Conservation (phyloP, 1,140 invertebrate species). For the Hycleus cichorii region DNA sequence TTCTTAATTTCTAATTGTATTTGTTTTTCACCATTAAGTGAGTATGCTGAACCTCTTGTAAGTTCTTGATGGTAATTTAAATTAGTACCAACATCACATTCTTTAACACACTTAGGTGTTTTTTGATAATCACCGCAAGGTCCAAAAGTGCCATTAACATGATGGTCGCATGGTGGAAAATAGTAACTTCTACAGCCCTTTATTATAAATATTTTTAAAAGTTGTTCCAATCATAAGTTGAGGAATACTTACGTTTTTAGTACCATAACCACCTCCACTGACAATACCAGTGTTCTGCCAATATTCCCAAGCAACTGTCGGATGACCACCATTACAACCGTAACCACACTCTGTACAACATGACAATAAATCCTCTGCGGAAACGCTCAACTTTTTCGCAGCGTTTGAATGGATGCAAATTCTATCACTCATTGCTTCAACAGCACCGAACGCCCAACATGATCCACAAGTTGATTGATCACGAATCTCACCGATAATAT, state of each 20-base stretch:
- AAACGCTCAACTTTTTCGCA: slow-evolving; percentile 46
- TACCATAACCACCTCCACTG: slow-evolving; percentile 19
- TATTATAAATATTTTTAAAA: slow-evolving; percentile 1
- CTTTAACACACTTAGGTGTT: slow-evolving; percentile 53
- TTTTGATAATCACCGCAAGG: slow-evolving; percentile 14
- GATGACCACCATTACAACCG: slow-evolving; percentile 58
- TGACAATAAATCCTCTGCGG: slow-evolving; percentile 55
- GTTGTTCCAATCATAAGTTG: not conserved
- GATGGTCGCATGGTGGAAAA: slow-evolving; percentile 58
- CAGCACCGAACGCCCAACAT: slow-evolving; percentile 12
- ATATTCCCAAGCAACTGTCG: slow-evolving; percentile 53
- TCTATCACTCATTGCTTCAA: slow-evolving; percentile 57
- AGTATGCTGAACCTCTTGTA: slow-evolving; percentile 19
- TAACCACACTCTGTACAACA: slow-evolving; percentile 57
- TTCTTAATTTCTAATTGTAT: slow-evolving; percentile 23
- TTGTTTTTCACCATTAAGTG: not conserved
- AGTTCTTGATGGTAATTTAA: slow-evolving; percentile 48
- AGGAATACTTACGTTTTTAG: slow-evolving; percentile 20
- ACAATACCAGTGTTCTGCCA: slow-evolving; percentile 34
- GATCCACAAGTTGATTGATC: slow-evolving; percentile 6
- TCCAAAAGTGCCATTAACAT: slow-evolving; percentile 37
- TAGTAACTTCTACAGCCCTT: slow-evolving; percentile 46
- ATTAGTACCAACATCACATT: slow-evolving; percentile 49
- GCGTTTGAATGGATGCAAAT: slow-evolving; percentile 57
- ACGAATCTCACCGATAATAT: slow-evolving; percentile 9